Evolutionary conservation across 1,140 invertebrate species (phyloP), one percentile per base, ranked within the genome.

Genomic region (Heliothis subflexa): DNA sequence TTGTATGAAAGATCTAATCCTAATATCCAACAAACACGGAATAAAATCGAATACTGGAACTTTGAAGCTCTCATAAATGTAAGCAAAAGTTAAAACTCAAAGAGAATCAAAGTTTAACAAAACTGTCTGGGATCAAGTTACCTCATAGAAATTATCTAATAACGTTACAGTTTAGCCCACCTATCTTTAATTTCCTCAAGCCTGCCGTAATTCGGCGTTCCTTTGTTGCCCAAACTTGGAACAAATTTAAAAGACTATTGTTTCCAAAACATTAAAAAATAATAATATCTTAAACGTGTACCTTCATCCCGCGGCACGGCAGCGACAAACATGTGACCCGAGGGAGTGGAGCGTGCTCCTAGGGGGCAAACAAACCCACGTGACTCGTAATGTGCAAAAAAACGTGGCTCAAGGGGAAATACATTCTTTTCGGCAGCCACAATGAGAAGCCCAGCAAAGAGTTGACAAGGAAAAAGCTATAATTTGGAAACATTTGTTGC

Each of bases 311-410:
- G 18, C 47, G 1, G 9, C 11, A 2, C 45, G 18, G 12, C 66
- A 50, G n/a, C 18, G 47, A 28, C 10, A 52, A 70, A 70, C 62
- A 70, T 52, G 66, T 70, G 66, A 49, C 21, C 1, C 1, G 33
- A 5, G 11, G 14, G 16, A 55, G 5, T 7, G 33, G 18, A 66
- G 28, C 45, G 62, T 47, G 62, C n/a, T 66, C 25, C n/a, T 18
- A 18, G 3, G 16, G 49, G 14, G 2, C 45, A 49, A 49, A 40
- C 59, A 45, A 49, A 21, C 1, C 47, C 45, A 52, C 66, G 66
- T 25, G 66, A 70, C 18, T 50, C 16, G 4, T 13, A 70, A 70
- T 70, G 66, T 50, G 45, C 64, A 49, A 50, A n/a, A 40, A 66
- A 68, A 68, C 40, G 45, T 52, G 66, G 66, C 33, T 50, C 25